phyloP scores from a whole-genome alignment of 1,140 invertebrate species.

The Copidosoma floridanum region DNA sequence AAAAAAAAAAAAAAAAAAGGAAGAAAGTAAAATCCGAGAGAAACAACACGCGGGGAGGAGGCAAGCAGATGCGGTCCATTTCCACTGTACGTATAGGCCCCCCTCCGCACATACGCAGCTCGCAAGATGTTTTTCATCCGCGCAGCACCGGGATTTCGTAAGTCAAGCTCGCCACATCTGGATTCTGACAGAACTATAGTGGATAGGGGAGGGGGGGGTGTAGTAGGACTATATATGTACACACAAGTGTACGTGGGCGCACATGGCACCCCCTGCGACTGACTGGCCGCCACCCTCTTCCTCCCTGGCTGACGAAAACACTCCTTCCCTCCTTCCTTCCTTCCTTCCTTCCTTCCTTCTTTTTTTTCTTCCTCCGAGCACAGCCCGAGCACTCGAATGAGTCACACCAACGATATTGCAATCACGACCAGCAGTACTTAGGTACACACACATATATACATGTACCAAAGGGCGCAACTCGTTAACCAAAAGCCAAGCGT shows the following conservation, averaged over 20 bases:
- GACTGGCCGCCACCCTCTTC: neutral
- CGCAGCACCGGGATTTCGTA: neutral
- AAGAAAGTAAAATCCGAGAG: too few relatives aligned
- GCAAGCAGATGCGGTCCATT: too few relatives aligned
- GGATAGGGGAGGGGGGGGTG: too few relatives aligned
- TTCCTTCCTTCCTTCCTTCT: neutral
- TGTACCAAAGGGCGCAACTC: conserved; percentile 26
- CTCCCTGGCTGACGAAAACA: neutral
- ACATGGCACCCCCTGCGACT: conserved; percentile 36
- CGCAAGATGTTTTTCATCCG: conserved; percentile 2
- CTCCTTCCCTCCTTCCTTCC: neutral
- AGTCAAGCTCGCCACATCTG: conserved; percentile 13
- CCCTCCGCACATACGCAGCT: neutral
- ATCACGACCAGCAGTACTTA: conserved; percentile 16
- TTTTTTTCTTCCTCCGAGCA: neutral
- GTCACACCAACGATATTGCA: conserved; percentile 34
- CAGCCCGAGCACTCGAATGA: conserved; percentile 13
- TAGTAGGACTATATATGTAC: too few relatives aligned
- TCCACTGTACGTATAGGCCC: neutral
- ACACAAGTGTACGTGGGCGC: conserved; percentile 29
- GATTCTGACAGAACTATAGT: conserved; percentile 18
- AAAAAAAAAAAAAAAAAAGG: too few relatives aligned
- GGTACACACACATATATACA: conserved; percentile 31
- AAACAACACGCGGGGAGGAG: too few relatives aligned
- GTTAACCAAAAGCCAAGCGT: neutral